Evolutionary conservation across 1,140 invertebrate genomes (phyloP).

Genomic region (Caenorhabditis elegans): DNA sequence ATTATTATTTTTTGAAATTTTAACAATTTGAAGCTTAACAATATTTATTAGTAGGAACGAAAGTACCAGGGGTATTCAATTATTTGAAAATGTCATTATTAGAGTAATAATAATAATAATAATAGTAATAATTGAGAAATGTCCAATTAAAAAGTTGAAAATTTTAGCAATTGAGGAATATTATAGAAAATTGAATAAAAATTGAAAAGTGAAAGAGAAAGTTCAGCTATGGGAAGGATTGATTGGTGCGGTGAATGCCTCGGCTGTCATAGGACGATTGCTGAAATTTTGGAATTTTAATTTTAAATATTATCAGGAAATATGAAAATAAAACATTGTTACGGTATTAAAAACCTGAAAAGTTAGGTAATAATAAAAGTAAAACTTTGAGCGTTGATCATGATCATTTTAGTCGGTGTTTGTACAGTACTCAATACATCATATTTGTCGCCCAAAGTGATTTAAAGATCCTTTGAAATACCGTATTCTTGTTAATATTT

Average conservation of each 20-base stretch:
- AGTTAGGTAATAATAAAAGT: too few species aligned
- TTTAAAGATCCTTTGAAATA: too few species aligned
- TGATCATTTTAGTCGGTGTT: too few species aligned
- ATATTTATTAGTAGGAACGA: conserved; percentile 1
- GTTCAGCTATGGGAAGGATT: conserved; percentile 58
- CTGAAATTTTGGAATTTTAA: conserved; percentile 50
- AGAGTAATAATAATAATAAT: not conserved
- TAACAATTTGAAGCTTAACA: too few species aligned
- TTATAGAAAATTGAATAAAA: not conserved
- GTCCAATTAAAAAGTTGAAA: not conserved
- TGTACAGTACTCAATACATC: too few species aligned
- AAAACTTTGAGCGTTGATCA: too few species aligned
- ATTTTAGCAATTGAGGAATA: not conserved
- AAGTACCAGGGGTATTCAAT: not conserved
- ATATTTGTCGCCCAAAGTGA: too few species aligned
- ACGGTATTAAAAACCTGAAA: not conserved
- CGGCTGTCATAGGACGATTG: conserved; percentile 62
- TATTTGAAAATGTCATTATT: not conserved
- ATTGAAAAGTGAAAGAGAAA: not conserved
- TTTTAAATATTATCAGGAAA: not conserved
- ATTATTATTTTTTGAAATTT: not conserved
- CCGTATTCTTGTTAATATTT: too few species aligned
- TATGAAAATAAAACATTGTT: not conserved
- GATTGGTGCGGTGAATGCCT: conserved; percentile 63
- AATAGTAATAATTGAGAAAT: not conserved